These are phyloP conservation scores for Platerodrilus igneus DNA, from an alignment of 2,888 invertebrate species.

Conservation along the genomic window DNA sequence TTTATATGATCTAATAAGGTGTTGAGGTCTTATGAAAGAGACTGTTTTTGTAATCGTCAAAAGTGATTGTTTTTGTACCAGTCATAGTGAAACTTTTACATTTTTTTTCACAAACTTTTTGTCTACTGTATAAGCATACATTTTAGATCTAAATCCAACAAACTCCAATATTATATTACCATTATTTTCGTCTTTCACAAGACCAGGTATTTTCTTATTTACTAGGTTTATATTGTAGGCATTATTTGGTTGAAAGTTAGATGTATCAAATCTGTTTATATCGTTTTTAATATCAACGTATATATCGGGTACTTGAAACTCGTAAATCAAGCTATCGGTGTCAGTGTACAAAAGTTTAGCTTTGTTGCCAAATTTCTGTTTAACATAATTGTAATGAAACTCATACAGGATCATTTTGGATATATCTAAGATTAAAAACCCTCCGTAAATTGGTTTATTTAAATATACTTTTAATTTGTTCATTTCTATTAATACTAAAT, in stretches of 20 bases:
- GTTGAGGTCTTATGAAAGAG: too few species aligned
- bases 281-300: neutral
- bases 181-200: constrained; percentile 12
- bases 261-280: constrained; percentile 1
- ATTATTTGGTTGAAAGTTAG: constrained; percentile 4
- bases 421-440: constrained; percentile 11
- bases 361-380: constrained; percentile 5
- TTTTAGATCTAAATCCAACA: too few species aligned
- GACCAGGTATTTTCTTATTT: constrained; percentile 10
- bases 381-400: constrained; percentile 12
- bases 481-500: constrained; percentile 8
- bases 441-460: constrained; percentile 12
- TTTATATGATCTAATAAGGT: too few species aligned
- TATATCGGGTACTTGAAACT: neutral
- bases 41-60: too few species aligned
- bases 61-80: too few species aligned
- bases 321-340: constrained; percentile 2
- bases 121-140: too few species aligned
- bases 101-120: too few species aligned
- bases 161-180: too few species aligned
- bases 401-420: constrained; percentile 8
- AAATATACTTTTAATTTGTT: constrained; percentile 11
- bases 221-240: constrained; percentile 4
- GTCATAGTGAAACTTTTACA: too few species aligned
- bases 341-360: constrained; percentile 3